A percentile compares a stretch with the other conserved stretches of the same genome.
phyloP scores from a whole-genome alignment of 2,797 vertebrate species.

The Pempheris klunzingeri region DNA sequence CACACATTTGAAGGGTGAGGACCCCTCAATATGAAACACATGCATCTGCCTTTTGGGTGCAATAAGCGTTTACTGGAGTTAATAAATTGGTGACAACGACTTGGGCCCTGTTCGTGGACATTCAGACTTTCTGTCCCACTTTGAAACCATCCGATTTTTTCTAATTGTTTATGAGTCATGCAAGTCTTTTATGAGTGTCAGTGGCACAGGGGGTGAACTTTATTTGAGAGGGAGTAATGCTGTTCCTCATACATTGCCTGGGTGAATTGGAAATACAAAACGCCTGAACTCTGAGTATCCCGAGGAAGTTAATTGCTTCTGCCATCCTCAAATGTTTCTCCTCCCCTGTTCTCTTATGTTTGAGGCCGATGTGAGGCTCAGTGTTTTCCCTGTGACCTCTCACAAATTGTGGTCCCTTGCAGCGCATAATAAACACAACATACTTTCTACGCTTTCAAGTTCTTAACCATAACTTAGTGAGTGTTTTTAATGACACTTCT shows the following conservation, averaged over 20 bases:
- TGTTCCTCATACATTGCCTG: constrained; percentile 47
- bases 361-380: constrained; percentile 35
- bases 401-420: constrained; percentile 38
- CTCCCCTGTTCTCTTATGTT: constrained; percentile 28
- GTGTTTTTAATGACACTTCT: constrained; percentile 67
- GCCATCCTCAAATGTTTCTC: constrained; percentile 58
- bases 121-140: constrained; percentile 38
- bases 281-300: constrained; percentile 68
- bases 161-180: constrained; percentile 51
- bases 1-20: constrained; percentile 57
- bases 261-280: constrained; percentile 65
- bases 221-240: constrained; percentile 58
- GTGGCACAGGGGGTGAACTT: constrained; percentile 61
- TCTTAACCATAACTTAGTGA: constrained; percentile 59
- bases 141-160: constrained; percentile 29
- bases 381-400: constrained; percentile 49
- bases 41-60: constrained; percentile 55
- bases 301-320: constrained; percentile 68
- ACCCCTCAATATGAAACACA: constrained; percentile 63
- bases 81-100: constrained; percentile 54
- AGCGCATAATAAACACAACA: constrained; percentile 46
- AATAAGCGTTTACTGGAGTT: constrained; percentile 56
- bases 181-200: constrained; percentile 50
- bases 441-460: constrained; percentile 44
- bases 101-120: constrained; percentile 28